Base-by-base conservation (phyloP, 2,113 vertebrate genomes). In the Protobothrops mucrosquamatus region DNA sequence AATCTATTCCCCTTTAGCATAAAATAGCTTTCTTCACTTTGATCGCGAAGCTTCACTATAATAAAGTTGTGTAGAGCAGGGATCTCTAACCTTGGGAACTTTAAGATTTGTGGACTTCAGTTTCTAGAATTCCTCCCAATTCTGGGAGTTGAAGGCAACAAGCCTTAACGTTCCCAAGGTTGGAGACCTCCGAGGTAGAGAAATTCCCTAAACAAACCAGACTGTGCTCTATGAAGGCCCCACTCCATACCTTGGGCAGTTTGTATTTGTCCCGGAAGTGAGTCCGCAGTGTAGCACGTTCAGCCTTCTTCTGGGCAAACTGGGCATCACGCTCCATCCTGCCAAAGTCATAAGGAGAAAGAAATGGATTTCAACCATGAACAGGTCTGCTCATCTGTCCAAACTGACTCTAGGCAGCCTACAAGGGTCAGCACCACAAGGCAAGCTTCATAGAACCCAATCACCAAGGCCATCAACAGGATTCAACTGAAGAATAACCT, bases 261-360 rank as follows among this genome's bases (percentile, higher is more conserved):
- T 97, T 97, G 97, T 99, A 99, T 95, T 99, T 99, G 90, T 99
- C 99, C 94, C 99, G 97, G 95, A 99, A 99, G 96, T 99, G 99
- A 94, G 97, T 98, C 95, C 99, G 96, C 91, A 99, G 96, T 0
- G 99, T 99, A 74, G 99, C 99, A 91, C 99, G 97, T 96, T 99
- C 99, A 0, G 99, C 99, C 97, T 99, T 99, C 97, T 98, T 98
- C 97, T 99, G 99, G 22, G 98, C 98, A 94, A 99, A 99, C 94
- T 96, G 93, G 2, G 98, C 98, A 55, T 99, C 99, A 94, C 99
- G 97, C 95, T 99, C 99, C 97, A 98, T 98, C 97, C 99, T 99
- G 97, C 0, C 0, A 91, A 94, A 61, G 93, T 59, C 95, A 92
- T 90, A 3, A 4, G 87, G 10, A 46, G 74, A 55, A 92, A 94